Evolutionary conservation across 2,888 invertebrate genomes (phyloP), one percentile per base, ranked within the genome.

Genomic region (Lottia gigantea): DNA sequence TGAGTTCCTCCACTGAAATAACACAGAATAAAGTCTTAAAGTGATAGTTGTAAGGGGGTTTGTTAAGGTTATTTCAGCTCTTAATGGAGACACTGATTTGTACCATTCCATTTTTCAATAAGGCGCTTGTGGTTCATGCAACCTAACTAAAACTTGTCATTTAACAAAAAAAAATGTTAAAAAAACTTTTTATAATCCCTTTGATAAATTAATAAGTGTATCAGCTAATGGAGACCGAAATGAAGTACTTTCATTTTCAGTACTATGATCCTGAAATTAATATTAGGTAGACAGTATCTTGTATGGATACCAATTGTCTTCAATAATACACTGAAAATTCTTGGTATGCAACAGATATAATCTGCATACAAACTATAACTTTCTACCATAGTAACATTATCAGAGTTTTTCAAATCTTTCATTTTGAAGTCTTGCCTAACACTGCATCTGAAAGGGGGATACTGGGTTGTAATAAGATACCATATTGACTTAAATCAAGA

Each of bases 1-100:
- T 84, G 82, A 40, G 83, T 80, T 47, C 83, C 84, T 63, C 82
- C 82, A 74, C 19, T 78, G 78, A 25, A 55, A 46, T 16, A 2
- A 31, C 23, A 66, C 26, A 31, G 15, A 47, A 19, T 8, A 15
- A 11, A 12, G 15, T 31, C 45, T 40, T 14, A 49, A 45, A n/a
- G n/a, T n/a, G n/a, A n/a, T n/a, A n/a, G n/a, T n/a, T n/a, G n/a
- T n/a, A n/a, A n/a, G n/a, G n/a, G n/a, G n/a, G n/a, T n/a, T n/a
- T n/a, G n/a, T n/a, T n/a, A n/a, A n/a, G n/a, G n/a, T n/a, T n/a
- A n/a, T n/a, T n/a, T n/a, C n/a, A n/a, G n/a, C n/a, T n/a, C n/a
- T n/a, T n/a, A n/a, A n/a, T n/a, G n/a, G n/a, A n/a, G n/a, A n/a
- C n/a, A n/a, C n/a, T n/a, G n/a, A n/a, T n/a, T n/a, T n/a, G n/a